Base-by-base conservation (phyloP, 2,888 invertebrate species). In the Bellardia pandia region DNA sequence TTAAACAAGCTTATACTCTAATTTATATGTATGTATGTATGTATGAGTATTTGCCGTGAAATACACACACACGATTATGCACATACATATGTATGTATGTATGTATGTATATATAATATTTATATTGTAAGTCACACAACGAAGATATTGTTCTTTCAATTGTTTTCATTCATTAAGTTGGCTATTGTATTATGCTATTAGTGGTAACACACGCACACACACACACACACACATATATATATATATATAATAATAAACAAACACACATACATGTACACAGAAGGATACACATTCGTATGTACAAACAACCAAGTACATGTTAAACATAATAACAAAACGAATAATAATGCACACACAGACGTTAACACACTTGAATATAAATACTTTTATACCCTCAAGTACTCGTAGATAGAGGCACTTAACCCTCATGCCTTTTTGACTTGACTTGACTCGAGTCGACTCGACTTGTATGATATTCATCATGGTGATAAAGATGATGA, bases 171-270 rank as follows among this genome's bases (percentile, higher is more conserved):
- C 86, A 86, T 86, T 86, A 82, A 74, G 66, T 68, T 56, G 82
- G 53, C 85, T 78, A 82, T 86, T 86, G 86, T 86, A 69, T 82
- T 78, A 82, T 69, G 62, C 86, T 86, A 69, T 86, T 86, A 82
- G 86, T 86, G 82, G 77, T 69, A 68, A 64, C 37, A 75, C 37
- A 42, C 14, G 51, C 42, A 71, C 11, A 48, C 71, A 85, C 14
- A 56, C 9, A 33, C 23, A 69, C 33, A 33, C 13, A 58, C 16
- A 71, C 7, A 37, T 62, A 85, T 11, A 62, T 6, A 30, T 40
- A 60, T 16, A 2, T 16, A 56, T 33, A 4, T 69, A 16, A 40
- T 8, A 62, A 56, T 48, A 77, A 74, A 51, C 60, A 60, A 37
- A 58, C 58, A 7, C 42, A 64, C n/a, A 51, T 2, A 9, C 42